Evolutionary conservation across 2,888 invertebrate genomes (phyloP).

Genomic region (Hyposoter didymator): DNA sequence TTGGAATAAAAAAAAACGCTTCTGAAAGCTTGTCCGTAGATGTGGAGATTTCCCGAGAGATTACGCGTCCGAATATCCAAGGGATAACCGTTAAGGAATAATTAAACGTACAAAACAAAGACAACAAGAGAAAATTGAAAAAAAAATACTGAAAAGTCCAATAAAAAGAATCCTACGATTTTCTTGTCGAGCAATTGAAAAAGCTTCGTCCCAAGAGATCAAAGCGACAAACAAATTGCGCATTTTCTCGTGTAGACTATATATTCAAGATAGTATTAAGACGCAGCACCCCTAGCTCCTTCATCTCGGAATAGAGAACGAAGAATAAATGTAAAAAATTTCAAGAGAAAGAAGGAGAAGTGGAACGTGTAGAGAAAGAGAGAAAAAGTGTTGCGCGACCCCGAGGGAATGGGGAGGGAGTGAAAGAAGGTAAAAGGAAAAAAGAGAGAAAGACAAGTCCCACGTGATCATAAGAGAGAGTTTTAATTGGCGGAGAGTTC

Average conservation of each 20-base stretch:
- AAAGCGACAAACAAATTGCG: background rate
- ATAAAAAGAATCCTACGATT: background rate
- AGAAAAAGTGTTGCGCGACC: constrained; percentile 60
- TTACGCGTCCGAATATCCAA: background rate
- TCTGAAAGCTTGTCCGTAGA: background rate
- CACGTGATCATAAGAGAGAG: constrained; percentile 80
- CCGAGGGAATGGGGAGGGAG: constrained; percentile 37
- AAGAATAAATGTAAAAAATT: constrained; percentile 7
- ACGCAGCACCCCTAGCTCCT: background rate
- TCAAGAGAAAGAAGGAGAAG: constrained; percentile 2
- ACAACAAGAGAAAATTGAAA: background rate
- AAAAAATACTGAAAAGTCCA: background rate
- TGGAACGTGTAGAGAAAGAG: constrained; percentile 10
- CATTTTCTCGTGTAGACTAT: constrained; percentile 15
- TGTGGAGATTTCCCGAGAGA: constrained; percentile 14
- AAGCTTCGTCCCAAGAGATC: background rate
- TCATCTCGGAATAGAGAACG: constrained; percentile 39
- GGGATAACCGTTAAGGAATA: background rate
- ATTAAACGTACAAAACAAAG: background rate
- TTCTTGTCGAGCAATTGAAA: background rate
- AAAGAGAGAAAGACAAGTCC: constrained; percentile 61
- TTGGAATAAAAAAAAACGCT: constrained; percentile 24
- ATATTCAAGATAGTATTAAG: background rate
- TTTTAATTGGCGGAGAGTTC: constrained; percentile 83
- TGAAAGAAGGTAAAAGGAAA: constrained; percentile 2